phyloP scores from a whole-genome alignment of 2,113 vertebrate genomes.

The Martes martes region DNA sequence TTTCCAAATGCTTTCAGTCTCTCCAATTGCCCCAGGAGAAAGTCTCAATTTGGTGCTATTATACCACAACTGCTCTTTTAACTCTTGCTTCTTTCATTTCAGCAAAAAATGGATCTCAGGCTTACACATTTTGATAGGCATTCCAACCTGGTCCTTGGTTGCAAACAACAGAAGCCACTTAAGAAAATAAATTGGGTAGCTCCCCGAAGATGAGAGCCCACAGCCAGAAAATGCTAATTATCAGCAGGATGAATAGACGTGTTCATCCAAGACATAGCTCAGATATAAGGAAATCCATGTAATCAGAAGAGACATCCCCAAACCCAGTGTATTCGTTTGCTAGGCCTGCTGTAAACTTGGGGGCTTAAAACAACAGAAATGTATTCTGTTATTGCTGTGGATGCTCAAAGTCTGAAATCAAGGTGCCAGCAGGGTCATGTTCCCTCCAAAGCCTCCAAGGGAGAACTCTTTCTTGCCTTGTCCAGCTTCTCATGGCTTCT shows the following conservation, averaged over 20 bases:
- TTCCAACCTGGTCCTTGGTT: neutral
- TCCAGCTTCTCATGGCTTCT: neutral
- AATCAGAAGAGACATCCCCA: neutral
- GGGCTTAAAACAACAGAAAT: neutral
- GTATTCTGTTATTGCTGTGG: neutral
- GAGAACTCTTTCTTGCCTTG: neutral
- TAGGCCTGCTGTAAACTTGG: neutral
- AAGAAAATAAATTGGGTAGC: neutral
- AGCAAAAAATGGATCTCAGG: neutral
- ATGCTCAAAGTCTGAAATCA: neutral
- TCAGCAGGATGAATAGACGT: neutral
- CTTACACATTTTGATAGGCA: neutral
- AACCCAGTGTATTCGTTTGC: neutral
- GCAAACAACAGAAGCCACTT: neutral
- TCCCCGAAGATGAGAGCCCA: neutral
- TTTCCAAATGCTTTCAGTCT: neutral
- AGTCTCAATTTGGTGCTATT: neutral
- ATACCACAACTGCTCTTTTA: neutral
- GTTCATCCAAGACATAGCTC: neutral
- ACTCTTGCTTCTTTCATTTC: neutral
- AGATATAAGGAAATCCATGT: neutral
- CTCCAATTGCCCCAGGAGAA: neutral
- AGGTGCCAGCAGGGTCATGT: neutral
- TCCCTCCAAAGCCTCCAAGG: neutral
- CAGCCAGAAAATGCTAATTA: neutral